Base-by-base conservation (phyloP, 2,888 invertebrate genomes). In the Axea sp. region DNA sequence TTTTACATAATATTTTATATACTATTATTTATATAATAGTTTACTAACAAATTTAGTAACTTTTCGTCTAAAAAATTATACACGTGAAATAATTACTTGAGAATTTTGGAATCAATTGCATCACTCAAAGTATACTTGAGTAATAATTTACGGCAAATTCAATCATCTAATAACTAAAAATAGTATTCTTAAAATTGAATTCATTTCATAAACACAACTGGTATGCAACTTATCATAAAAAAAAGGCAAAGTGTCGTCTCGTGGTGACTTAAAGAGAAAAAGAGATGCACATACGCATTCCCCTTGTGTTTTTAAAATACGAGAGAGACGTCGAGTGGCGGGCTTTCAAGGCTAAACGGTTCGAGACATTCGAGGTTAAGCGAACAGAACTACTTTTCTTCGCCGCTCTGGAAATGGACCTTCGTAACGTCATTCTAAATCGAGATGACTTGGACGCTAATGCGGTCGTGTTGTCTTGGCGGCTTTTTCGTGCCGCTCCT, bases 341-440 rank as follows among this genome's bases (percentile, higher is more conserved):
- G 78, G 78, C 76, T 82, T 82, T 84, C 84, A 83, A 84, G 83
- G 83, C 81, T 83, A 82, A 77, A 67, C 80, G 77, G 75, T 74
- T 73, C 79, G 75, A 78, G 75, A 77, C 71, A 75, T 71, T 77
- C 78, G 76, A 79, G 77, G 78, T 76, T 80, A 76, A 76, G 73
- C 76, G 73, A 62, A 68, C 60, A 72, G 74, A 71, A 64, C 64
- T 26, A 65, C 64, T 45, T 72, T 72, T 75, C 73, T 69, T 74
- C 74, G 73, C 43, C 62, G 75, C 57, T 69, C 75, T 78, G 79
- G 76, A 80, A 79, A 78, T 78, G 77, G 75, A 74, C 67, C 55
- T 45, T 47, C 35, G 68, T 35, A 59, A 59, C 51, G 51, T 68
- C 68, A 51, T 68, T 68, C 68, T 68, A 43, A 68, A 68, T 68